Evolutionary conservation across 2,113 vertebrate species (phyloP).

Genomic region (Athene cunicularia): DNA sequence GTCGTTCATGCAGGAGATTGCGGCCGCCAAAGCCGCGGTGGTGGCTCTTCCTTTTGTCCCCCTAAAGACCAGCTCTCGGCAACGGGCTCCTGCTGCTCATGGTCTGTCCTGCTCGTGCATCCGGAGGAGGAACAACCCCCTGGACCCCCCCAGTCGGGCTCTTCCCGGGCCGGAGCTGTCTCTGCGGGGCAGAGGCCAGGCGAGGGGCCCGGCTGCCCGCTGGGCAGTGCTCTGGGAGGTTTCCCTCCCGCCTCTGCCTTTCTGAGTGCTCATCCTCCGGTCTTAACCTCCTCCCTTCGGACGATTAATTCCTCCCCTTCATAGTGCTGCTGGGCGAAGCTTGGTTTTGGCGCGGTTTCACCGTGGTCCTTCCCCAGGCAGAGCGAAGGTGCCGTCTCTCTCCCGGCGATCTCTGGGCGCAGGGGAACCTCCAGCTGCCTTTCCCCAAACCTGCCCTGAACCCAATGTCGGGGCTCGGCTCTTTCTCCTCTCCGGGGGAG

Average conservation of each 20-base stretch:
- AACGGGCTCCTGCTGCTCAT: background rate
- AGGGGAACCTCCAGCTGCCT: background rate
- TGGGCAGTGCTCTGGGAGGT: background rate
- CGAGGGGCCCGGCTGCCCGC: background rate
- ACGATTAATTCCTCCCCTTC: background rate
- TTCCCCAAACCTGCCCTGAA: background rate
- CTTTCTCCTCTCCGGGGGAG: background rate
- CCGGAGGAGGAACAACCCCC: fast-evolving
- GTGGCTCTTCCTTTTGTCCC: background rate
- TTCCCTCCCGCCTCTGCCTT: background rate
- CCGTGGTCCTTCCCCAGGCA: background rate
- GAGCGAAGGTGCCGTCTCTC: fast-evolving
- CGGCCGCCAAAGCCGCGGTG: fast-evolving
- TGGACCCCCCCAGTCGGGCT: fast-evolving
- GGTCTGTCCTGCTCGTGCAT: background rate
- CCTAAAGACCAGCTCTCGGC: background rate
- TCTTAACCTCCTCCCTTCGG: background rate
- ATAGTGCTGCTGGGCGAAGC: background rate
- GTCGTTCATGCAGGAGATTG: background rate
- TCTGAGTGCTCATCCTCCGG: background rate
- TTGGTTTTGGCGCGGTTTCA: background rate
- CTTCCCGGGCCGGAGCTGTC: background rate
- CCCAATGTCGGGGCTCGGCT: background rate
- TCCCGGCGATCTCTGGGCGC: background rate
- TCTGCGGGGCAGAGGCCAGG: background rate